phyloP scores from a whole-genome alignment of 2,888 invertebrate species.

The Tetrapedia diversipes region DNA sequence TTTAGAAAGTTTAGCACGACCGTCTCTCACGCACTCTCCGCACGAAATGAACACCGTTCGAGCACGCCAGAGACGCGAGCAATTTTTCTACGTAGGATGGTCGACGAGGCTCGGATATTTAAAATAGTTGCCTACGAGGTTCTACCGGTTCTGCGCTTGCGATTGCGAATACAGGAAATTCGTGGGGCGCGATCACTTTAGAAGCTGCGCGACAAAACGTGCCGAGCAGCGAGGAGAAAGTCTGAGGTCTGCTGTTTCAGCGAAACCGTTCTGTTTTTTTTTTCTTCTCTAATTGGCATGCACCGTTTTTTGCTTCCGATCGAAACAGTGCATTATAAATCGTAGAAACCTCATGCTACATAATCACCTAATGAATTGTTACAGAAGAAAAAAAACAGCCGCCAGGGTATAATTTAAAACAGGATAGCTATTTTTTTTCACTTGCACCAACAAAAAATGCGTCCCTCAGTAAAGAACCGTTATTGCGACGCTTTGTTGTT shows the following conservation, averaged over 20 bases:
- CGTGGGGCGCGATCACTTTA: conserved; percentile 32
- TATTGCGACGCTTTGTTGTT: too few species aligned
- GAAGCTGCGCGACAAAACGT: conserved; percentile 21
- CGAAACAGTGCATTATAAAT: background rate
- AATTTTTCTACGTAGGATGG: conserved; percentile 23
- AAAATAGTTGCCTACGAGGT: conserved; percentile 52
- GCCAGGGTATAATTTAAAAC: background rate
- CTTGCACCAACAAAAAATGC: too few species aligned
- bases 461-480: too few species aligned
- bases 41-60: conserved; percentile 50
- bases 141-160: conserved; percentile 44
- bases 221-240: conserved; percentile 46
- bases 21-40: conserved; percentile 62
- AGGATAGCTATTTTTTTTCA: too few species aligned
- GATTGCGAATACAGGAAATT: conserved; percentile 53
- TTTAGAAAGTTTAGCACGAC: conserved; percentile 80
- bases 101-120: conserved; percentile 29
- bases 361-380: too few species aligned
- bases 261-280: conserved; percentile 48
- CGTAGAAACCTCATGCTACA: background rate
- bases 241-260: conserved; percentile 42
- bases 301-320: conserved; percentile 21
- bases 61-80: background rate
- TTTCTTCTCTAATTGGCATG: conserved; percentile 27
- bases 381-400: background rate